phyloP scores from a whole-genome alignment of 2,888 invertebrate species.

The Tetragnatha montana region DNA sequence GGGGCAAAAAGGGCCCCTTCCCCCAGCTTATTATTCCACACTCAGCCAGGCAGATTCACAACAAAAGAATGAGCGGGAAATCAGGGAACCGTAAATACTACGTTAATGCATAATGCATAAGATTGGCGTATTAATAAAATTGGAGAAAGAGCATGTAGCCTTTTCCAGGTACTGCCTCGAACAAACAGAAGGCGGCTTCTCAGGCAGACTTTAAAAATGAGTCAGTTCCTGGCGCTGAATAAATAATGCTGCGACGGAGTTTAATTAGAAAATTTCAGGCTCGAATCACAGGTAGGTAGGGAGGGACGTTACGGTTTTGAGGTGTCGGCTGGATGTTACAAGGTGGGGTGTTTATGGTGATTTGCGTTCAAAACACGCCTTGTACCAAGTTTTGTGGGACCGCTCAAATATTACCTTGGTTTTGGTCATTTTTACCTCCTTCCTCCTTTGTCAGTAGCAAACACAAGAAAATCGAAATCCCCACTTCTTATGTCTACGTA shows the following conservation, averaged over 20 bases:
- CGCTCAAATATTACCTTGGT: no score
- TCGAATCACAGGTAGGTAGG: no score
- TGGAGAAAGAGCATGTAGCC: slow-evolving; percentile 39
- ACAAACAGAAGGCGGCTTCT: slow-evolving; percentile 49
- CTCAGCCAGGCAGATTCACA: slow-evolving; percentile 29
- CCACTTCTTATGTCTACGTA: no score
- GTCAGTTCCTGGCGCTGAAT: slow-evolving; percentile 22
- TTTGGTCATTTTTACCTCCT: no score
- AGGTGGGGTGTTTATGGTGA: no score
- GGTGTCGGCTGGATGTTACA: no score
- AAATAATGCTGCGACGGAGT: slow-evolving; percentile 33
- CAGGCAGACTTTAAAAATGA: slow-evolving; percentile 35
- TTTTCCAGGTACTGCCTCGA: slow-evolving; percentile 52
- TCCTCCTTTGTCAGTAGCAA: no score
- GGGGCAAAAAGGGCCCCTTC: slow-evolving; percentile 1
- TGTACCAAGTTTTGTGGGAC: no score
- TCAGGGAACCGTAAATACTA: slow-evolving; percentile 41
- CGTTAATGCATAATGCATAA: slow-evolving; percentile 66
- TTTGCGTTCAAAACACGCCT: no score
- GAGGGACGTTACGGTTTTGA: no score
- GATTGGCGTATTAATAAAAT: slow-evolving; percentile 63
- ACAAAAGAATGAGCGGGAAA: slow-evolving; percentile 42
- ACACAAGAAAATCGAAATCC: no score
- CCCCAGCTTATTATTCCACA: slow-evolving; percentile 43
- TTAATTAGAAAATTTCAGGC: slow-evolving; percentile 37